These are phyloP conservation scores for Empis livida DNA, from an alignment of 2,888 invertebrate species.

Conservation along the genomic window DNA sequence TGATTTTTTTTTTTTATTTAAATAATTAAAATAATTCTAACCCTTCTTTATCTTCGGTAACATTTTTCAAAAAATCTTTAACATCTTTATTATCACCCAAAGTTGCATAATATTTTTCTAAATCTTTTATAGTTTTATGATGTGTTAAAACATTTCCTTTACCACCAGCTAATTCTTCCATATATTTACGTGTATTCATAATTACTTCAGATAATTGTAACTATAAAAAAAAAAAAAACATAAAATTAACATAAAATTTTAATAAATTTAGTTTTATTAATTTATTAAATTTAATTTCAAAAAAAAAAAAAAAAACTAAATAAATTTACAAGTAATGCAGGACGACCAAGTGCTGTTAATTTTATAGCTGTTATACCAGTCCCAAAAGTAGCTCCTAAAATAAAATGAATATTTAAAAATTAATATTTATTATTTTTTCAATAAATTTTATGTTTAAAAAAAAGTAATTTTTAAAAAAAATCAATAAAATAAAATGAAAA, in stretches of 20 bases:
- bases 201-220: conserved; percentile 96
- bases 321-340: conserved; percentile 70
- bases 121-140: conserved; percentile 74
- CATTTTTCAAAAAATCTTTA: conserved; percentile 77
- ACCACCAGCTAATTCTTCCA: conserved; percentile 80
- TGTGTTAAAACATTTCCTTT: conserved; percentile 78
- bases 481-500: no score
- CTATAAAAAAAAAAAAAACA: conserved; percentile 38
- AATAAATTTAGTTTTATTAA: neutral
- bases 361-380: conserved; percentile 97
- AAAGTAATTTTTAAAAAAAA: no score
- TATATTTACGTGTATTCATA: conserved; percentile 87
- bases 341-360: conserved; percentile 92
- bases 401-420: no score
- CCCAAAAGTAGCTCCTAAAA: conserved; percentile 76
- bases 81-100: conserved; percentile 66
- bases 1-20: neutral
- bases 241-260: neutral
- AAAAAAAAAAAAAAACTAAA: conserved; percentile 2
- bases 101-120: conserved; percentile 70
- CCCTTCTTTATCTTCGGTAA: conserved; percentile 90
- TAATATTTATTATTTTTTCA: no score
- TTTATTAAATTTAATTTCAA: no score
- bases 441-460: no score
- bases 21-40: conserved; percentile 35